Conservation (phyloP, 2,888 invertebrate species). For the Ophraella communa region DNA sequence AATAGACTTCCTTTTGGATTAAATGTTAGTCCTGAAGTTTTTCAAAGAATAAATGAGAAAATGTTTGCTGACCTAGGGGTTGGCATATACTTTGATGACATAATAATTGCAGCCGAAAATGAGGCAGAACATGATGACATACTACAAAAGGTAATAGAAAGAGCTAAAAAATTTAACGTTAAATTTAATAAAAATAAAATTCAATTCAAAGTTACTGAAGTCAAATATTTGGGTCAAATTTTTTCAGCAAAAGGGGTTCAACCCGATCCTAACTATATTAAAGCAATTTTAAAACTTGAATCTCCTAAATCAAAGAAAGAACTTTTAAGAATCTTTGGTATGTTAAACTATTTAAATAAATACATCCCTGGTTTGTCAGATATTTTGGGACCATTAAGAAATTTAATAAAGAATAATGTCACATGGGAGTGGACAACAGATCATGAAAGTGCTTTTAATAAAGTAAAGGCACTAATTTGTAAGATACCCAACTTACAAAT, state of each 20-base stretch:
- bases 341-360: no score
- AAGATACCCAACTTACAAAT: no score
- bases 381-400: no score
- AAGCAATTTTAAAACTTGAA: constrained; percentile 31
- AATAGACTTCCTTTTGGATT: constrained; percentile 44
- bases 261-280: constrained; percentile 36
- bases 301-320: no score
- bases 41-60: constrained; percentile 39
- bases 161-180: constrained; percentile 24
- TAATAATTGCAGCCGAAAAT: constrained; percentile 39
- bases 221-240: background rate
- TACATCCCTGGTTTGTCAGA: no score
- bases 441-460: no score
- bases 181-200: no score
- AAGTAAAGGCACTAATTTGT: no score
- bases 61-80: constrained; percentile 35
- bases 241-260: constrained; percentile 33
- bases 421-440: no score
- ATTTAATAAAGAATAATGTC: no score
- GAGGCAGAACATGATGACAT: constrained; percentile 38
- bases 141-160: constrained; percentile 34
- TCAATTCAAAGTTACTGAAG: no score
- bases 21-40: constrained; percentile 40
- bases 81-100: constrained; percentile 38
- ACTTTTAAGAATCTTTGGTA: no score